phyloP scores from a whole-genome alignment of 2,797 vertebrate genomes.

The Masticophis lateralis region DNA sequence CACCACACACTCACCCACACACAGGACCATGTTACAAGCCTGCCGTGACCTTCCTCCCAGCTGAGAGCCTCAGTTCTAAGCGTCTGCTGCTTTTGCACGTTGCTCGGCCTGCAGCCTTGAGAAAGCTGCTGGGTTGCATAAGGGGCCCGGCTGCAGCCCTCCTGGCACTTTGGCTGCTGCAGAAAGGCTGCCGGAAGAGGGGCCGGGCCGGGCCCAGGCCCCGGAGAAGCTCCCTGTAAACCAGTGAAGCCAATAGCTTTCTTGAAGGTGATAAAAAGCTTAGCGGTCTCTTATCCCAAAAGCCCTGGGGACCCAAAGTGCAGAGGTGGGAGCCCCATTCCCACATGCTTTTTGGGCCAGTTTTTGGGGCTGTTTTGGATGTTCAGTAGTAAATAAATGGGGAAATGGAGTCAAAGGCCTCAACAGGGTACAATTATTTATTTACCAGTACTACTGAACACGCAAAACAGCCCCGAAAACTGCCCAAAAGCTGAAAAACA shows the following conservation, averaged over 20 bases:
- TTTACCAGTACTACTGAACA: too few relatives aligned
- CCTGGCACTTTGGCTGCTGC: neutral
- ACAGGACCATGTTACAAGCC: neutral
- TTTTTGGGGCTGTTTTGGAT: too few relatives aligned
- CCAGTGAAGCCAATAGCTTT: neutral
- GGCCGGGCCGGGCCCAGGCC: fast-evolving
- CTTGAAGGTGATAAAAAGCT: too few relatives aligned
- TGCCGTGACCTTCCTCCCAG: neutral
- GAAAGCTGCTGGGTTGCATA: neutral
- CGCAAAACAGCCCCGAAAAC: too few relatives aligned
- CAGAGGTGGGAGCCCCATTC: too few relatives aligned
- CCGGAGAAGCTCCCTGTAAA: neutral
- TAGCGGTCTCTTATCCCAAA: too few relatives aligned
- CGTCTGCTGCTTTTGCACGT: neutral
- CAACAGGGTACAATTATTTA: too few relatives aligned
- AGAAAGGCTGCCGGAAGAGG: neutral
- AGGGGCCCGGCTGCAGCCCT: neutral
- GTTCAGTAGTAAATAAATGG: too few relatives aligned
- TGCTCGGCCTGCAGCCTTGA: neutral
- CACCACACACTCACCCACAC: neutral
- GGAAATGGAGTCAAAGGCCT: too few relatives aligned
- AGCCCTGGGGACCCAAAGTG: neutral
- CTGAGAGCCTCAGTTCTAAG: neutral
- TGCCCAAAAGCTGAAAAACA: too few relatives aligned
- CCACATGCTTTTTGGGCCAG: too few relatives aligned